Evolutionary conservation across 2,888 invertebrate species (phyloP).

Genomic region (Portevinia maculata): DNA sequence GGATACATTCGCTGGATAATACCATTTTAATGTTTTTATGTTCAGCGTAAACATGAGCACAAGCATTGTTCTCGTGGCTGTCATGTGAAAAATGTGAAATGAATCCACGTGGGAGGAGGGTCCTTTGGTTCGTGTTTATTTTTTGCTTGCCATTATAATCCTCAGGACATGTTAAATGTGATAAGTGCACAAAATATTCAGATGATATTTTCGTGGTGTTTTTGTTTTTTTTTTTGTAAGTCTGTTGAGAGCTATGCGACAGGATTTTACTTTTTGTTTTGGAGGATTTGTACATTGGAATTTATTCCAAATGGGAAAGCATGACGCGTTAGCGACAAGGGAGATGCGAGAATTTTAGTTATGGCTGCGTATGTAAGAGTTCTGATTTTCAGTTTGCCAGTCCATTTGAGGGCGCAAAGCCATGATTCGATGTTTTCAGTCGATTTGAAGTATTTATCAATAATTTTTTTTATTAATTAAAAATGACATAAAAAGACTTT

Average conservation of each 20-base stretch:
- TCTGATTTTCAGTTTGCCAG: too few species aligned
- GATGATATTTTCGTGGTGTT: conserved; percentile 44
- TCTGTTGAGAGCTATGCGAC: conserved; percentile 64
- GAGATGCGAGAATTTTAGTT: conserved; percentile 31
- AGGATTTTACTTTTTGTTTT: conserved; percentile 55
- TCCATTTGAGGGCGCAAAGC: too few species aligned
- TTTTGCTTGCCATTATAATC: conserved; percentile 67
- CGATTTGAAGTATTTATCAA: not conserved
- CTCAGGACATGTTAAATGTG: conserved; percentile 70
- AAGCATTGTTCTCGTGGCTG: conserved; percentile 65
- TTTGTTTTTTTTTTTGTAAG: conserved; percentile 39
- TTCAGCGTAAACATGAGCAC: conserved; percentile 63
- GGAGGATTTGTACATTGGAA: conserved; percentile 42
- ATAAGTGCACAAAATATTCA: conserved; percentile 67
- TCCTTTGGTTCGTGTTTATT: conserved; percentile 21
- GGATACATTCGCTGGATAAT: conserved; percentile 54
- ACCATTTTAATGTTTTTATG: conserved; percentile 73
- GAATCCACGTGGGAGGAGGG: conserved; percentile 59
- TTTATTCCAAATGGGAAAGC: conserved; percentile 55
- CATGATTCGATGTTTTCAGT: too few species aligned
- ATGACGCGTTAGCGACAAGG: conserved; percentile 28
- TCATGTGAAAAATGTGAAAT: conserved; percentile 72
- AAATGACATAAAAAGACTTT: too few species aligned
- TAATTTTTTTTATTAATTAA: not conserved
- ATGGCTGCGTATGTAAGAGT: conserved; percentile 1